These are phyloP conservation scores for Drosophila sp. DNA, from an alignment of 1,140 invertebrate genomes.

Conservation along the genomic window DNA sequence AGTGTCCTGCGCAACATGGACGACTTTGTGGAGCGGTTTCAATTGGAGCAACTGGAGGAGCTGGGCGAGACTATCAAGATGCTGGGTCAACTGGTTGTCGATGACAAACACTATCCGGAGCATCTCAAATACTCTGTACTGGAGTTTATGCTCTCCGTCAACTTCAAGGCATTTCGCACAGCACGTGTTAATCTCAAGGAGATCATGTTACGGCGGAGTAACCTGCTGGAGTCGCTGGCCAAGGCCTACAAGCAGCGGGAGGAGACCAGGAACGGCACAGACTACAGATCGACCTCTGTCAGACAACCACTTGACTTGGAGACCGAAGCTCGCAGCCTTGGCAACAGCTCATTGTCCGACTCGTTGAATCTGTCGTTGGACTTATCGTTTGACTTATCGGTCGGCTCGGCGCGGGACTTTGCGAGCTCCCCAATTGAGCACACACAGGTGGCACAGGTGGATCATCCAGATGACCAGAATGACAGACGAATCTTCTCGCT, in stretches of 20 bases:
- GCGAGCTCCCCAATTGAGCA: not conserved
- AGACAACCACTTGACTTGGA: not conserved
- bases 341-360: not conserved
- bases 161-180: constrained; percentile 24
- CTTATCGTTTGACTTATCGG: constrained; percentile 5
- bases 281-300: not conserved
- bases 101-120: not conserved
- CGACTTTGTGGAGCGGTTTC: constrained; percentile 42
- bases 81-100: constrained; percentile 32
- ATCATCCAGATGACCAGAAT: not conserved
- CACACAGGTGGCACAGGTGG: not conserved
- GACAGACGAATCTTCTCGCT: not conserved
- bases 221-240: constrained; percentile 16
- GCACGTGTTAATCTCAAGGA: not conserved
- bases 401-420: not conserved
- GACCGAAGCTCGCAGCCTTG: not conserved
- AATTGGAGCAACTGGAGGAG: constrained; percentile 7
- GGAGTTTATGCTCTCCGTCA: constrained; percentile 54
- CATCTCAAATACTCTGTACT: constrained; percentile 17
- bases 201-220: not conserved
- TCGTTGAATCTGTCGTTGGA: not conserved
- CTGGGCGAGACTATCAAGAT: constrained; percentile 21
- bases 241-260: not conserved
- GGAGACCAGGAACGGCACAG: not conserved
- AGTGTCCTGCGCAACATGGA: constrained; percentile 4